Percentiles rank a stretch among this genome's conserved stretches.
phyloP scores from a whole-genome alignment of 2,888 invertebrate species.

The Synanthedon andrenaeformis region DNA sequence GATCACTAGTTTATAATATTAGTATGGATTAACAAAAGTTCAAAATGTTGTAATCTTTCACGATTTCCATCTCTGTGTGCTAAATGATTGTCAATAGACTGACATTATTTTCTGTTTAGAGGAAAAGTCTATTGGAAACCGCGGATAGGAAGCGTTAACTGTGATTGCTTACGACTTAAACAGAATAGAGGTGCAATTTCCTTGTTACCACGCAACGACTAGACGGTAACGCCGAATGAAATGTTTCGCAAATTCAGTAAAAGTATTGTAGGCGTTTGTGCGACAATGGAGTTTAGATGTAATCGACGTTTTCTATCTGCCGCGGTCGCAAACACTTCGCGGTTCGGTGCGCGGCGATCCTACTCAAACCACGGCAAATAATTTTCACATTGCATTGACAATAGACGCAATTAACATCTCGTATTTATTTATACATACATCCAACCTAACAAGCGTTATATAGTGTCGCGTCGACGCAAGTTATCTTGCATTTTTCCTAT shows the following conservation, averaged over 20 bases:
- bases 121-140: not conserved
- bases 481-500: constrained; percentile 35
- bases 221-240: constrained; percentile 39
- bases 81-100: too few species aligned
- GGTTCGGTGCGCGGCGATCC: constrained; percentile 41
- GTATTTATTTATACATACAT: not conserved
- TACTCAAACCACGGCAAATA: constrained; percentile 17
- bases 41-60: too few species aligned
- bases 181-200: constrained; percentile 26
- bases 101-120: too few species aligned
- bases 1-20: too few species aligned
- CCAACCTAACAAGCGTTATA: constrained; percentile 1
- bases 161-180: not conserved
- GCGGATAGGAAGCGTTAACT: not conserved
- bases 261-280: constrained; percentile 54
- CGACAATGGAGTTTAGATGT: constrained; percentile 55
- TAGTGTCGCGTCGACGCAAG: constrained; percentile 10
- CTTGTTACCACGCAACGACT: constrained; percentile 47
- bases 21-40: too few species aligned
- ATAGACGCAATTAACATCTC: not conserved
- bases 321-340: constrained; percentile 59
- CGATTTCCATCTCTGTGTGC: too few species aligned
- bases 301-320: constrained; percentile 66
- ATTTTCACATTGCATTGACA: constrained; percentile 19
- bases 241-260: constrained; percentile 63